phyloP scores from a whole-genome alignment of 2,113 vertebrate genomes.

The Tiliqua scincoides region DNA sequence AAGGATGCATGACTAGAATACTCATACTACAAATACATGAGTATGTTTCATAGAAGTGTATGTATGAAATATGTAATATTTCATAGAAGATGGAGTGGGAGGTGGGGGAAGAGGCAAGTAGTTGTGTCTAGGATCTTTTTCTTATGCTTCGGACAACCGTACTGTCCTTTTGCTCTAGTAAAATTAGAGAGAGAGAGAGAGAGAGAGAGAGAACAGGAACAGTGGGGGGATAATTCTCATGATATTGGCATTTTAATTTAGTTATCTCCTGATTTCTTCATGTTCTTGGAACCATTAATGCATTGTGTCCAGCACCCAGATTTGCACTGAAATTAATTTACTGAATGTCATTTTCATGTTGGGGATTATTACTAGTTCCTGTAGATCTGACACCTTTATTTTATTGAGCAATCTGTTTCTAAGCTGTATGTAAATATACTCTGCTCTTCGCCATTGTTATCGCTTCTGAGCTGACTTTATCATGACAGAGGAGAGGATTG shows the following conservation, averaged over 20 bases:
- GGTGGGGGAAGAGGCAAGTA: not conserved
- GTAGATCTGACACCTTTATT: not conserved
- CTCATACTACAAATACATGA: not conserved
- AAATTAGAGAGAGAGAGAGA: too few relatives aligned
- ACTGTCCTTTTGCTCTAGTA: not conserved
- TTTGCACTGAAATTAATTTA: not conserved
- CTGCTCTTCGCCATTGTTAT: not conserved
- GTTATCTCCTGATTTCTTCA: not conserved
- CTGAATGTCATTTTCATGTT: not conserved
- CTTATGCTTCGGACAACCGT: not conserved
- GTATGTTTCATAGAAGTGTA: not conserved
- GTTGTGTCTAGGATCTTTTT: not conserved
- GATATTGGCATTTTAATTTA: not conserved
- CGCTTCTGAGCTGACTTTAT: constrained; percentile 21
- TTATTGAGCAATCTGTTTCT: constrained; percentile 6
- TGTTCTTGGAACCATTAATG: not conserved
- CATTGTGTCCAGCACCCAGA: not conserved
- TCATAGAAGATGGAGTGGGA: not conserved
- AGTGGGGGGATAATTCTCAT: not conserved
- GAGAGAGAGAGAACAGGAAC: not conserved
- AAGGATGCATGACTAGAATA: not conserved
- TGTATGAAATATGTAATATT: too few relatives aligned
- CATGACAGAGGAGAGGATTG: not conserved
- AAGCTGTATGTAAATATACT: not conserved
- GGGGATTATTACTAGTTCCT: not conserved